Evolutionary conservation across 1,140 invertebrate genomes (phyloP), one percentile per base, ranked within the genome.

Genomic region (Formica exsecta): DNA sequence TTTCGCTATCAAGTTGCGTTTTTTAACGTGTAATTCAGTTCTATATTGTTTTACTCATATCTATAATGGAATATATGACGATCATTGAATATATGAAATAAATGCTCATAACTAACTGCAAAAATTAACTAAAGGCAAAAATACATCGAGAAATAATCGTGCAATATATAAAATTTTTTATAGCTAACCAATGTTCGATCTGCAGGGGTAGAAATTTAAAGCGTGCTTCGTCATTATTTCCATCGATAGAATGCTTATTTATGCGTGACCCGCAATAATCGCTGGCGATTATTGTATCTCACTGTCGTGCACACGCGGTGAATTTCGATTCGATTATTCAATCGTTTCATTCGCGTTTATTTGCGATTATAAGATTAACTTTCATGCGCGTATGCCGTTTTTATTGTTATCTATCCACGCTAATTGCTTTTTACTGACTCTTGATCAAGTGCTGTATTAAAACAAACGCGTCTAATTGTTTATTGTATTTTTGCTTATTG

Each of bases 261-360:
- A 85, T 77, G 81, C 81, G n/a, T 11, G 36, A 59, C 19, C 16
- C 16, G 48, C 81, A 65, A 85, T 85, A 85, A 85, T 66, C 59
- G 25, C 59, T 11, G 22, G 38, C 76, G 48, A 86, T 81, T 68
- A 86, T 86, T 80, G 64, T 36, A 68, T 81, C 80, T 38, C 66
- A 85, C 76, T 65, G 22, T 25, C 61, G 22, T 22, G 36, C 51
- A 19, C 70, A 22, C 70, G 16, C 11, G 38, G 16, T 22, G 38
- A 38, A 25, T 16, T 25, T 8, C 11, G 19, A 22, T 61, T 79
- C 75, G 36, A 68, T 79, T 81, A 86, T 79, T 61, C 51, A 48
- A 59, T 1, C 64, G 29, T 80, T 86, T 77, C 36, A 80, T 68
- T 79, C 61, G 19, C 22, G 48, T 79, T 80, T 79, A 79, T 79